Base-by-base conservation (phyloP, 2,888 invertebrate species). In the Drosophila siamana region DNA sequence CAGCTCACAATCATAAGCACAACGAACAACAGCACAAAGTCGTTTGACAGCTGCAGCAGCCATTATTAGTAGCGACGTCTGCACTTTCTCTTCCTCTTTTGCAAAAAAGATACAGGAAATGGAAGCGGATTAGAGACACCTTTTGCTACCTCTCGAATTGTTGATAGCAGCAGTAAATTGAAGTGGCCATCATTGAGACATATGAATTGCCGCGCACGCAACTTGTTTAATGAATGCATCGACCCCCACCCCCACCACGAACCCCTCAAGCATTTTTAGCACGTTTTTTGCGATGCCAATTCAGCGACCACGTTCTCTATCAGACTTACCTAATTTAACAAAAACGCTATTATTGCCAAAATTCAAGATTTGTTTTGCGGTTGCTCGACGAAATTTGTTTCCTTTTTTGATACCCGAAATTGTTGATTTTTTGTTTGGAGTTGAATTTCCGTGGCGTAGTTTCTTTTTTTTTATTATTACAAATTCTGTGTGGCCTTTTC, bases 261-360 rank as follows among this genome's bases (percentile, higher is more conserved):
- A 19, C 13, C 9, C 11, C 52, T 3, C 9, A 41, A 16, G 13
- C 38, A 54, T 28, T 50, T 50, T 40, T 52, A 57, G 51, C 61
- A 56, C 59, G 73, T 67, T 74, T 69, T 72, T 46, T 19, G 22
- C 46, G n/a, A 40, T 40, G 19, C 60, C 47, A 38, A 30, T 57
- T 47, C n/a, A 54, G 30, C 51, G 46, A 60, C 74, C 83, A 87
- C 88, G 88, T 70, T 84, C 61, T 46, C 15, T 38, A 8, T 61
- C 15, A 40, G 36, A 47, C 89, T 90, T 78, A 90, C 90, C 90
- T 86, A 74, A 77, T 78, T 78, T 71, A 50, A 57, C 60, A 28
- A 70, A 36, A 66, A 70, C 50, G 40, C 43, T 22, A 43, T 15
- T 24, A 52, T 6, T 9, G 50, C 44, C 7, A 6, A 62, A 72